phyloP scores from a whole-genome alignment of 2,113 vertebrate genomes.

The Misgurnus anguillicaudatus region DNA sequence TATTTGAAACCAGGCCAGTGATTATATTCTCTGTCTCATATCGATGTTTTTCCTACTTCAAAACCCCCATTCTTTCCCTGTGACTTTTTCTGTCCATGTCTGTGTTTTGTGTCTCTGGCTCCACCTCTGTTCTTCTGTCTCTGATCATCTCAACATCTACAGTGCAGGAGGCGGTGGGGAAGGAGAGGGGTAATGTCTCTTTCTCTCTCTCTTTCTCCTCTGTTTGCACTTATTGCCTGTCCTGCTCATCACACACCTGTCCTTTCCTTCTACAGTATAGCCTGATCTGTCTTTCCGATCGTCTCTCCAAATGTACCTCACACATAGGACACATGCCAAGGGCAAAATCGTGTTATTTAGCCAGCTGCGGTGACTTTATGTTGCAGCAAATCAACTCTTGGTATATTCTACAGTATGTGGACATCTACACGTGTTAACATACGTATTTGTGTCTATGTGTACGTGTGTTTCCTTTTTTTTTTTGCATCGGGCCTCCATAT shows the following conservation, averaged over 20 bases:
- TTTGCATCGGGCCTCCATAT: slow-evolving; percentile 47
- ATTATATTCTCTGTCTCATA: slow-evolving; percentile 41
- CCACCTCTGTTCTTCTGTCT: slow-evolving; percentile 39
- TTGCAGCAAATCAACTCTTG: slow-evolving; percentile 46
- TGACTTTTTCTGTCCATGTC: slow-evolving; percentile 52
- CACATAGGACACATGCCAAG: slow-evolving; percentile 53
- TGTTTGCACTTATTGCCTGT: slow-evolving; percentile 47
- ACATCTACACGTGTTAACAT: slow-evolving; percentile 57
- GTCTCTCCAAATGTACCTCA: slow-evolving; percentile 28
- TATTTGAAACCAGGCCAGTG: slow-evolving; percentile 11
- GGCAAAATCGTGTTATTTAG: slow-evolving; percentile 27
- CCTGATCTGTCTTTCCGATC: slow-evolving; percentile 26
- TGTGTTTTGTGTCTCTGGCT: slow-evolving; percentile 52
- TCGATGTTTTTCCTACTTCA: slow-evolving; percentile 43
- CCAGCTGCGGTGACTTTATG: slow-evolving; percentile 1
- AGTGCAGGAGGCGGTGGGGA: slow-evolving; percentile 55
- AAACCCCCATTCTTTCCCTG: slow-evolving; percentile 49
- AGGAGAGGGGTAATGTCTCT: slow-evolving; percentile 58
- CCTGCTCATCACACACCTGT: slow-evolving; percentile 44
- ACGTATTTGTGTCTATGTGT: slow-evolving; percentile 56
- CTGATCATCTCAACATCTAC: slow-evolving; percentile 51
- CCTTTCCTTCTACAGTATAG: slow-evolving; percentile 27
- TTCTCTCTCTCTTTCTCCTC: slow-evolving; percentile 51
- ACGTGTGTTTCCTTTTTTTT: slow-evolving; percentile 44
- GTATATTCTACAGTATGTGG: slow-evolving; percentile 52